phyloP scores from a whole-genome alignment of 2,888 invertebrate genomes.

The Melanostoma mellinum region DNA sequence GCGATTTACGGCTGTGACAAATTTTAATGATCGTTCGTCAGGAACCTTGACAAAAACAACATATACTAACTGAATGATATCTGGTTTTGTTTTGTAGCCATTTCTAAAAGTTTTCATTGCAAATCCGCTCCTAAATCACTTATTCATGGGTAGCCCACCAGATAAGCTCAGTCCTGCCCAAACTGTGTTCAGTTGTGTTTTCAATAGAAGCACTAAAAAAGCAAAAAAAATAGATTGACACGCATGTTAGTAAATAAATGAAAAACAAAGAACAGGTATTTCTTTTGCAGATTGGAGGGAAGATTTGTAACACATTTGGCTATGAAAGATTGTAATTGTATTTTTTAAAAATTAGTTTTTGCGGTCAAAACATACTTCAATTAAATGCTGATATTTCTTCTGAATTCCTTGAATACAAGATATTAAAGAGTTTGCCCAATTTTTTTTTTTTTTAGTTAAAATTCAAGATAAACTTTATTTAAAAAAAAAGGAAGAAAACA shows the following conservation, averaged over 20 bases:
- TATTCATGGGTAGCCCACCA: slow-evolving; percentile 45
- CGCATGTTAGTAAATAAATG: slow-evolving; percentile 53
- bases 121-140: slow-evolving; percentile 49
- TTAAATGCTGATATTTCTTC: no score
- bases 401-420: no score
- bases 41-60: background rate
- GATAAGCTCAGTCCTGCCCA: slow-evolving; percentile 49
- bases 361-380: no score
- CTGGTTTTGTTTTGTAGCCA: slow-evolving; percentile 32
- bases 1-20: slow-evolving; percentile 34
- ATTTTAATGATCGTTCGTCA: slow-evolving; percentile 31
- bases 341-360: no score
- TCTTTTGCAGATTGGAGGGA: no score
- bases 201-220: slow-evolving; percentile 22
- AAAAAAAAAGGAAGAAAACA: no score
- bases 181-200: slow-evolving; percentile 40
- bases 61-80: slow-evolving; percentile 11
- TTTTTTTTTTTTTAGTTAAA: no score
- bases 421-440: no score
- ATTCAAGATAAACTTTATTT: no score
- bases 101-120: slow-evolving; percentile 38
- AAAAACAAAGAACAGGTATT: slow-evolving; percentile 27
- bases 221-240: slow-evolving; percentile 12
- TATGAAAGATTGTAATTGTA: no score
- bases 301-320: no score